Evolutionary conservation across 2,113 vertebrate genomes (phyloP), one percentile per base, ranked within the genome.

Genomic region (Xyliphius kryptos): DNA sequence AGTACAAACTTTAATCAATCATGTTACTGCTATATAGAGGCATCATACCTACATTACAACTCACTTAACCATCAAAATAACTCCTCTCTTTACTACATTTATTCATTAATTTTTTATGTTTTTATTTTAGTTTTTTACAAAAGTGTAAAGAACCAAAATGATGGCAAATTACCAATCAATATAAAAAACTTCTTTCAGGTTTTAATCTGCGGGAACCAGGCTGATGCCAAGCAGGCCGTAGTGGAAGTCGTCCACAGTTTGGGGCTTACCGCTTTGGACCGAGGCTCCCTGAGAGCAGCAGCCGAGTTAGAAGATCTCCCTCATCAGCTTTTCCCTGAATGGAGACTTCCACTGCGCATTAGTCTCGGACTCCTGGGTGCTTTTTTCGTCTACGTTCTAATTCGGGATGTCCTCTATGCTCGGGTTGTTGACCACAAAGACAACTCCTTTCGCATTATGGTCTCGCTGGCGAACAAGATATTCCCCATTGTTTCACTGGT

Each of bases 291-390:
- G 21, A 32, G 72, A 63, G 90, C 89, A 66, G 89, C 96, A 66
- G 83, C 70, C 46, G 91, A 95, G 76, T 82, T 98, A 70, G 96
- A 99, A 79, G 91, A 97, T 74, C 91, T 92, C 68, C 92, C 94
- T 8, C 80, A 95, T 68, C 90, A 88, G 68, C 89, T 99, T 6
- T 98, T 98, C 72, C 94, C 95, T 40, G 84, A 88, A 80, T 99
- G 96, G 96, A 94, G 80, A 71, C 77, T 94, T 53, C 91, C 96
- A 3, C 63, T 97, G 1, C 36, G 67, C 26, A 67, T 97, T 56
- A 83, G 91, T 11, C 14, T 84, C 4, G 77, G 78, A 20, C 84
- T 99, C 54, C 79, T 62, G 0, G 13, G 68, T 40, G 77, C 81
- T 59, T 83, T 97, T 69, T 97, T 91, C 75, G 6, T 90, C 61